Percentiles rank a stretch among this genome's conserved stretches.
These are phyloP conservation scores for Sarcophaga carnaria DNA, from an alignment of 2,888 invertebrate genomes.

Conservation along the genomic window DNA sequence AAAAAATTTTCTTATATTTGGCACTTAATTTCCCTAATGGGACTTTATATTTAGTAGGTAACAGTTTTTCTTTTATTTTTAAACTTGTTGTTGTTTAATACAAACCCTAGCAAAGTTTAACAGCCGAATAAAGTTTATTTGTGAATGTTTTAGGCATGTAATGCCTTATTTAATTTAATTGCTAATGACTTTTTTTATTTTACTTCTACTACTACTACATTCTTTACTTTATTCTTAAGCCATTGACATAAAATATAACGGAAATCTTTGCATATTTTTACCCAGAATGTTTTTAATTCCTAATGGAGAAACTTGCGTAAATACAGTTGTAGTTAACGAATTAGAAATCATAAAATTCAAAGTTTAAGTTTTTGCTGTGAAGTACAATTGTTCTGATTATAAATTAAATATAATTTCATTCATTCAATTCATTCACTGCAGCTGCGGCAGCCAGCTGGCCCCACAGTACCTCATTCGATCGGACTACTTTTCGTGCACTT, in stretches of 20 bases:
- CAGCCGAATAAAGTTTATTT: neutral
- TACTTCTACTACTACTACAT: neutral
- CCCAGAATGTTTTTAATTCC: neutral
- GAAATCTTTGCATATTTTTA: conserved; percentile 42
- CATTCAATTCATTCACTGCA: too few relatives aligned
- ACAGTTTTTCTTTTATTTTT: neutral
- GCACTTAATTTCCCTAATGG: neutral
- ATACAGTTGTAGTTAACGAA: neutral
- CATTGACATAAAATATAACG: conserved; percentile 16
- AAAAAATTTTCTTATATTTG: neutral
- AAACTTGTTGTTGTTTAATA: neutral
- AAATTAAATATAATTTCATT: too few relatives aligned
- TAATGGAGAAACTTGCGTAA: neutral
- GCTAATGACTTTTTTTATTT: neutral
- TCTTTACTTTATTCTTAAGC: neutral
- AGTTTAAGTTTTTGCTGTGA: too few relatives aligned
- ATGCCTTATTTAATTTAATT: neutral
- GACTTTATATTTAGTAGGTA: neutral
- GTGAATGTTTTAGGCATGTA: too few relatives aligned
- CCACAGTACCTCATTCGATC: too few relatives aligned
- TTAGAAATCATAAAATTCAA: neutral
- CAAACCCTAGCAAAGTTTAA: neutral
- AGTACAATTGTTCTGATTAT: too few relatives aligned
- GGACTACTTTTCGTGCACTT: too few relatives aligned
- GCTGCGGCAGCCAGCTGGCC: too few relatives aligned